phyloP scores from a whole-genome alignment of 2,888 invertebrate genomes.

The Papilio demoleus region DNA sequence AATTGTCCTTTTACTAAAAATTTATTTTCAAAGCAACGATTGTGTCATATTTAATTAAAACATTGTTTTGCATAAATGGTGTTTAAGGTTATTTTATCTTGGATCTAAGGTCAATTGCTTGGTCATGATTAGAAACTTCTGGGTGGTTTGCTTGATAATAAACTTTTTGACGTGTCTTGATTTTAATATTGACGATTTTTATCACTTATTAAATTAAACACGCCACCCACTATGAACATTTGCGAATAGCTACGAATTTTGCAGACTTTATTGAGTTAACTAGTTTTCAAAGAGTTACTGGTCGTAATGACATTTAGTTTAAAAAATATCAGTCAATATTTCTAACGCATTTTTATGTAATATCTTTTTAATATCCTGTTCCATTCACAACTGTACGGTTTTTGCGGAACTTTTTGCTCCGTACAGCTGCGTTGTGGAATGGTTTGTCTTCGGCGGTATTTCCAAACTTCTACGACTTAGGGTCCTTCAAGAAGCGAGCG shows the following conservation, averaged over 20 bases:
- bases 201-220: neutral
- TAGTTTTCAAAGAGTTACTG: neutral
- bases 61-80: constrained; percentile 39
- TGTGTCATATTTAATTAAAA: constrained; percentile 36
- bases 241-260: neutral
- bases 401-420: no score
- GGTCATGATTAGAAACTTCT: neutral
- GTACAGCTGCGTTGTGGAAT: no score
- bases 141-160: neutral
- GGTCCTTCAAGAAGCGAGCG: no score
- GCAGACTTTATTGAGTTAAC: neutral
- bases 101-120: constrained; percentile 34
- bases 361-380: no score
- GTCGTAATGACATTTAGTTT: no score
- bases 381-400: no score
- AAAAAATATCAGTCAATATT: no score
- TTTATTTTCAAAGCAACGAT: constrained; percentile 27
- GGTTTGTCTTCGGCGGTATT: no score
- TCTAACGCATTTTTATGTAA: no score
- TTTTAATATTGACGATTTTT: neutral
- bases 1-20: constrained; percentile 35
- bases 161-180: neutral
- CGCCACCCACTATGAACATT: neutral
- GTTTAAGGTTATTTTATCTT: constrained; percentile 39
- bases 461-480: no score